Evolutionary conservation across 2,113 vertebrate species (phyloP), one percentile per base, ranked within the genome.

Genomic region (Tapirus terrestris): DNA sequence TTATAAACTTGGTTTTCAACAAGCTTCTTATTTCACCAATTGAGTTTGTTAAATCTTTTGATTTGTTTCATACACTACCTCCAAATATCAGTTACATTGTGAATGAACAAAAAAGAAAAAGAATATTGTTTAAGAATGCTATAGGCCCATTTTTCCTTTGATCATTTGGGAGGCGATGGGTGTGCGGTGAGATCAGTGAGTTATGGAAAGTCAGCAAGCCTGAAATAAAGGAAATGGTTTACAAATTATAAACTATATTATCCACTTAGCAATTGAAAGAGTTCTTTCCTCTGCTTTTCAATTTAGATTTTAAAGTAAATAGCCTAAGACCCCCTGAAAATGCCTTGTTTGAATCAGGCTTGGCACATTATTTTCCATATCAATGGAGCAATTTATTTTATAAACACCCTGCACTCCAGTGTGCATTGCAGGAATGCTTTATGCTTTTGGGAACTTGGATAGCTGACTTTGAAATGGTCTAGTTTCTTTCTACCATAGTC

Each of bases 191-290:
- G 83, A 96, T 88, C 75, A 60, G 95, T 29, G 63, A 91, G 92
- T 81, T 92, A 84, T 51, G 83, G 56, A 67, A 96, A 97, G 97
- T 93, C 96, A 97, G 97, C 90, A 96, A 97, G 97, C 85, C 72
- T 43, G 97, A 98, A 95, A 97, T 92, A 95, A 97, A 93, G 72
- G 56, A 93, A 98, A 94, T 17, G 90, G 56, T 92, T 98, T 65
- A 17, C 84, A 98, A 98, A 98, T 98, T 98, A 97, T 97, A 96
- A 98, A 97, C 92, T 95, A 48, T 96, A 48, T 96, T 97, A 96
- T 92, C 89, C 70, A 89, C 95, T 95, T 95, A 96, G 97, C 96
- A 87, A 63, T 72, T 83, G 91, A 93, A 94, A 33, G 76, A 48
- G 94, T 79, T 96, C 97, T 98, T 98, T 95, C 96, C 97, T 95